These are phyloP conservation scores for Andrena flavipes DNA, from an alignment of 2,888 invertebrate genomes.

Conservation along the genomic window DNA sequence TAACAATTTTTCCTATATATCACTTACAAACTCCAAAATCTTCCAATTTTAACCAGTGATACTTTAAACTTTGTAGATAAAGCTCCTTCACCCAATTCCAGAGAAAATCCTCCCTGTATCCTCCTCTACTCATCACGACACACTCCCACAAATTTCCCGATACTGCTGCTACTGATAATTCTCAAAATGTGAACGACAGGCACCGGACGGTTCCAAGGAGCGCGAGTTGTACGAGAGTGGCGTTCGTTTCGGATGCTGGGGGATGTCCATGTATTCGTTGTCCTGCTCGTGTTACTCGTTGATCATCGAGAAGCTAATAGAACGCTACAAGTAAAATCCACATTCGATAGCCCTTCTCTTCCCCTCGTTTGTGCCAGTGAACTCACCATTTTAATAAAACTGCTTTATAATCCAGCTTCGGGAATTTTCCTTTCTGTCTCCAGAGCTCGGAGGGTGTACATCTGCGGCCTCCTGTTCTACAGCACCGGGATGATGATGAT, in stretches of 20 bases:
- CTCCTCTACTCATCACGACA: neutral
- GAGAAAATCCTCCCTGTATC: too few relatives aligned
- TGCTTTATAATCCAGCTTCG: neutral
- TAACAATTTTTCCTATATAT: too few relatives aligned
- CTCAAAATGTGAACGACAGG: slow-evolving; percentile 86
- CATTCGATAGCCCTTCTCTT: too few relatives aligned
- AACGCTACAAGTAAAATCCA: slow-evolving; percentile 85
- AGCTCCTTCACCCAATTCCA: too few relatives aligned
- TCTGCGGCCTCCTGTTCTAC: slow-evolving; percentile 95
- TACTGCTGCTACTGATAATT: slow-evolving; percentile 49
- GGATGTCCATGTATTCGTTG: slow-evolving; percentile 98
- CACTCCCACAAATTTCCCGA: neutral
- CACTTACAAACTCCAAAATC: too few relatives aligned
- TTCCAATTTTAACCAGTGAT: too few relatives aligned
- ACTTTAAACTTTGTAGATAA: too few relatives aligned
- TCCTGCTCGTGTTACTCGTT: slow-evolving; percentile 97
- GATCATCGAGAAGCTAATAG: slow-evolving; percentile 94
- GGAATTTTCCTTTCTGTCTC: slow-evolving; percentile 5
- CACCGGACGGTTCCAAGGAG: slow-evolving; percentile 88
- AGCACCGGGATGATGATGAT: slow-evolving; percentile 95
- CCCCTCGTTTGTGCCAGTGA: too few relatives aligned
- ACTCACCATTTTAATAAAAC: too few relatives aligned
- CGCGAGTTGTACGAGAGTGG: slow-evolving; percentile 94
- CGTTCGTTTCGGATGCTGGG: slow-evolving; percentile 97
- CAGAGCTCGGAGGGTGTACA: slow-evolving; percentile 95